These are phyloP conservation scores for Diorhabda elongata DNA, from an alignment of 1,140 invertebrate species.

Conservation along the genomic window DNA sequence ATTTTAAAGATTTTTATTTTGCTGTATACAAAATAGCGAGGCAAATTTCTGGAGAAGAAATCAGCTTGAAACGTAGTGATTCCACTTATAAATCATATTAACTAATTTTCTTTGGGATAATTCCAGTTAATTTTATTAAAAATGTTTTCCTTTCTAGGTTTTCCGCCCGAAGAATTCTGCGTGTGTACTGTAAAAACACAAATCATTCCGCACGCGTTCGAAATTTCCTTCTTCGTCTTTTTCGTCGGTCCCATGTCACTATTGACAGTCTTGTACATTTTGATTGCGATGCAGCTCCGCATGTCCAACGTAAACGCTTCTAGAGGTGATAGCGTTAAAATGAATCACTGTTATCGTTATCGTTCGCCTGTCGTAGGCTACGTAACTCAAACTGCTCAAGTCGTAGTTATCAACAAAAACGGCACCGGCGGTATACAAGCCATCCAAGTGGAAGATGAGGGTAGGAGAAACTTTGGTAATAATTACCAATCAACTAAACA, in stretches of 20 bases:
- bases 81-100: no score
- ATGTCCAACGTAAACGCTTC: slow-evolving; percentile 46
- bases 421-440: slow-evolving; percentile 12
- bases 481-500: slow-evolving; percentile 50
- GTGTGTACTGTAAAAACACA: slow-evolving; percentile 45
- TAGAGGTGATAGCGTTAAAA: slow-evolving; percentile 35
- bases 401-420: slow-evolving; percentile 26
- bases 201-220: slow-evolving; percentile 60
- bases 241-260: slow-evolving; percentile 75
- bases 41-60: no score
- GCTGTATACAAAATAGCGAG: no score
- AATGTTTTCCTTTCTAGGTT: slow-evolving; percentile 47
- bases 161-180: slow-evolving; percentile 49
- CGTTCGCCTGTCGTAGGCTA: slow-evolving; percentile 20
- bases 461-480: slow-evolving; percentile 52
- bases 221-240: slow-evolving; percentile 70
- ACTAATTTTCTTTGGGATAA: no score
- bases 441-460: slow-evolving; percentile 31
- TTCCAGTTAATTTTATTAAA: no score
- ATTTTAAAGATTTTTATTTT: no score
- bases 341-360: slow-evolving; percentile 27
- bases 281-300: slow-evolving; percentile 64
- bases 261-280: slow-evolving; percentile 66
- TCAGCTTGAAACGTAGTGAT: no score
- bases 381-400: slow-evolving; percentile 12